Percentiles rank a stretch among this genome's conserved stretches.
phyloP scores from a whole-genome alignment of 2,113 vertebrate species.

The Eolophus roseicapilla region DNA sequence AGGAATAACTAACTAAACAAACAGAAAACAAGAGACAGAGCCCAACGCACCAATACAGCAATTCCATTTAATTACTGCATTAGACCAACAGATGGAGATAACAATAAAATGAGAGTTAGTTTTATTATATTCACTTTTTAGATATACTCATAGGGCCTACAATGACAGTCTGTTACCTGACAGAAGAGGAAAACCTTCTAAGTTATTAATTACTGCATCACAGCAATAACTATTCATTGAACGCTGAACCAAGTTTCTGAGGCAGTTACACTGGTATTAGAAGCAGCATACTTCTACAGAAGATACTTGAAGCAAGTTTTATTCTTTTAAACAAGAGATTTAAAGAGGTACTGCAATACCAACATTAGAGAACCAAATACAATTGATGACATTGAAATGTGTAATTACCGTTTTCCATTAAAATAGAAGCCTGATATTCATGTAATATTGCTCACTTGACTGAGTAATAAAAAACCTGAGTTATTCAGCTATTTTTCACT shows the following conservation, averaged over 20 bases:
- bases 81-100: background rate
- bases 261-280: background rate
- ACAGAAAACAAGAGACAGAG: background rate
- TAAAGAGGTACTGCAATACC: rapidly evolving
- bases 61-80: background rate
- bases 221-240: background rate
- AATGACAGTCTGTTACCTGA: background rate
- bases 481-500: background rate
- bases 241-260: background rate
- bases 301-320: background rate
- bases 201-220: background rate
- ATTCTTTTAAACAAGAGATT: background rate
- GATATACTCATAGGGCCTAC: background rate
- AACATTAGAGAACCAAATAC: background rate
- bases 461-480: background rate
- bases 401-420: background rate
- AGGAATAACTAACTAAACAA: background rate
- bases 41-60: rapidly evolving
- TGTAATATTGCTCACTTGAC: background rate
- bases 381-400: background rate
- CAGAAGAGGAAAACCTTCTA: background rate
- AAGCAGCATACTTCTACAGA: background rate
- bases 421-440: background rate
- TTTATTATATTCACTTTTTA: background rate
- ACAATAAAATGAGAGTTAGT: background rate